These are phyloP conservation scores for Cololabis saira DNA, from an alignment of 2,113 vertebrate species.

Conservation along the genomic window DNA sequence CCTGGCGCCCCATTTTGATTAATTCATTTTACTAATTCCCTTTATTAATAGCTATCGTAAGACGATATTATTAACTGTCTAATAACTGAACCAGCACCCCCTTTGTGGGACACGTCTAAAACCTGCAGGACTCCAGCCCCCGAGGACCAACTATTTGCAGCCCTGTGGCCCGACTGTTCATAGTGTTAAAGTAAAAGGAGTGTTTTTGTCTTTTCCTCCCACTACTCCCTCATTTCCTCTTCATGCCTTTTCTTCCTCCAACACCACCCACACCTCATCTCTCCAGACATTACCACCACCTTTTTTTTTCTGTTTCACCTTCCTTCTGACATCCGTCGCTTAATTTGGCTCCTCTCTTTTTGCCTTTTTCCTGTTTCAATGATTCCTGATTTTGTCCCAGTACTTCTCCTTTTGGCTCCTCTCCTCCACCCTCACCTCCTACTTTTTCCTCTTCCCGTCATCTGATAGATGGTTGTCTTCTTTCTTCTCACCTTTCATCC, in stretches of 20 bases:
- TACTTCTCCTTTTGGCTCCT: neutral
- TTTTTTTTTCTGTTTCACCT: neutral
- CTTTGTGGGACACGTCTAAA: no score
- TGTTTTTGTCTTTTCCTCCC: neutral
- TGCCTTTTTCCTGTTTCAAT: neutral
- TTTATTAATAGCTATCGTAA: no score
- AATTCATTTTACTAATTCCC: no score
- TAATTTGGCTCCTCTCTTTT: neutral
- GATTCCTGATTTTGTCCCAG: neutral
- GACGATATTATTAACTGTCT: no score
- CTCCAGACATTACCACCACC: neutral
- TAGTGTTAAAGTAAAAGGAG: neutral
- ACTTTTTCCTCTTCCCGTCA: neutral
- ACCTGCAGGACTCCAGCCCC: neutral
- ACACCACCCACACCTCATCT: neutral
- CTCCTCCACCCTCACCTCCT: neutral
- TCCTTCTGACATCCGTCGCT: neutral
- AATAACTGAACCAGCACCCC: no score
- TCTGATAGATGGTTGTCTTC: slow-evolving; percentile 20
- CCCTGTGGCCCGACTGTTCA: no score
- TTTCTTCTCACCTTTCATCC: no score
- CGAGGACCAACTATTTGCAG: neutral
- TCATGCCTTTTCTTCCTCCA: neutral
- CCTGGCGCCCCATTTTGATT: no score
- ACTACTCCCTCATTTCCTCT: neutral